Evolutionary conservation across 2,888 invertebrate genomes (phyloP).

Genomic region (Euspilapteryx auroguttella): DNA sequence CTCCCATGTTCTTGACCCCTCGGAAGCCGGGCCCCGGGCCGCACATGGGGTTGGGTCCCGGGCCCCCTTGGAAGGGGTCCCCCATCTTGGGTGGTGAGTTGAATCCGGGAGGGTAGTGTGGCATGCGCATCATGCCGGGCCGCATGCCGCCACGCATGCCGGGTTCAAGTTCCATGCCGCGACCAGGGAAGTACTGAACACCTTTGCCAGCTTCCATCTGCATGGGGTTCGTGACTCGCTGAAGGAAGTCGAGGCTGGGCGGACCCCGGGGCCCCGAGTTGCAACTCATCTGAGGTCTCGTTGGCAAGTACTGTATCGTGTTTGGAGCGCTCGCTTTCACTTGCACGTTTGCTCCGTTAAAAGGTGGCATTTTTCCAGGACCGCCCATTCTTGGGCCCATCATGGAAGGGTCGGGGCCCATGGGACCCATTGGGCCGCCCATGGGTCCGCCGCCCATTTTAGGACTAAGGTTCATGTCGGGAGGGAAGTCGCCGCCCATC

Average conservation of each 20-base stretch:
- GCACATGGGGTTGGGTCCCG: constrained; percentile 27
- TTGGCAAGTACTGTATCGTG: constrained; percentile 96
- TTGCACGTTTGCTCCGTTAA: constrained; percentile 76
- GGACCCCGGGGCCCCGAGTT: constrained; percentile 74
- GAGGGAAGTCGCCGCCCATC: constrained; percentile 55
- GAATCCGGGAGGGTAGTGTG: constrained; percentile 48
- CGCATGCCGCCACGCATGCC: constrained; percentile 53
- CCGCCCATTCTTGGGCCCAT: constrained; percentile 68
- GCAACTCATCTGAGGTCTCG: constrained; percentile 83
- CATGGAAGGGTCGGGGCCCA: constrained; percentile 61
- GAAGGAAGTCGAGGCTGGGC: constrained; percentile 87
- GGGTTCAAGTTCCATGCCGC: constrained; percentile 55
- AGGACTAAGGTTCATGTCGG: constrained; percentile 64
- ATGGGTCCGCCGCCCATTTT: constrained; percentile 64
- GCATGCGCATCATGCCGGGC: constrained; percentile 44
- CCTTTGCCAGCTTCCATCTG: constrained; percentile 66
- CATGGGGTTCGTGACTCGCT: constrained; percentile 85
- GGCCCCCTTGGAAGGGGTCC: constrained; percentile 27
- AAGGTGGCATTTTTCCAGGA: constrained; percentile 58
- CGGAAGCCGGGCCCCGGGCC: constrained; percentile 30
- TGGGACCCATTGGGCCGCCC: constrained; percentile 54
- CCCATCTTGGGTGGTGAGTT: constrained; percentile 48
- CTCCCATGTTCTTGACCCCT: constrained; percentile 37
- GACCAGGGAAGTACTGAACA: constrained; percentile 71
- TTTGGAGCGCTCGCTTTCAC: constrained; percentile 97